Percentiles rank a stretch among this genome's conserved stretches.
phyloP scores from a whole-genome alignment of 2,113 vertebrate genomes.

The Empidonax alnorum region DNA sequence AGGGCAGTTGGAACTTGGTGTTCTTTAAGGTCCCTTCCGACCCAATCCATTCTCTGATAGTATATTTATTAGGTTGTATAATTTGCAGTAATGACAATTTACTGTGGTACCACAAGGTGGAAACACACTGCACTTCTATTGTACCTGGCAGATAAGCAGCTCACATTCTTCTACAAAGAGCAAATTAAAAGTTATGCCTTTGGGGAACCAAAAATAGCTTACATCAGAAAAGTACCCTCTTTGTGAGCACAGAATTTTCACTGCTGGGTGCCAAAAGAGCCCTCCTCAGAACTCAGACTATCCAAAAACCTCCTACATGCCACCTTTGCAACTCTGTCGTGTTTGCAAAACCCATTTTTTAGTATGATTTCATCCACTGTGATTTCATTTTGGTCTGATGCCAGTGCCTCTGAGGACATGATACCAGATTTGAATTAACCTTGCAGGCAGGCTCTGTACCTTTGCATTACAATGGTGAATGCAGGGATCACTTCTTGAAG shows the following conservation, averaged over 20 bases:
- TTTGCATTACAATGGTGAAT: neutral
- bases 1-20: neutral
- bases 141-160: neutral
- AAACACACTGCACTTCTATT: neutral
- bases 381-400: neutral
- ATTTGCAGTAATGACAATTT: neutral
- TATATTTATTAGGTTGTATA: neutral
- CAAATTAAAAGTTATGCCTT: neutral
- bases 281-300: neutral
- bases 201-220: neutral
- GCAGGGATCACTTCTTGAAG: neutral
- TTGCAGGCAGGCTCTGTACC: neutral
- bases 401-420: neutral
- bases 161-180: neutral
- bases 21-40: neutral
- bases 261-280: neutral
- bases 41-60: neutral
- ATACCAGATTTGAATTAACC: neutral
- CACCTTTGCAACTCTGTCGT: rapidly evolving
- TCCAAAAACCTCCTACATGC: neutral
- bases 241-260: neutral
- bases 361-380: neutral
- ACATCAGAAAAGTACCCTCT: neutral
- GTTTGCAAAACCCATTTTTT: neutral
- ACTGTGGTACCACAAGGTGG: neutral